Percentiles rank a stretch among this genome's conserved stretches.
Conservation (phyloP, 37 sponge, comb jelly and placozoan species). For the Spongia lamella region DNA sequence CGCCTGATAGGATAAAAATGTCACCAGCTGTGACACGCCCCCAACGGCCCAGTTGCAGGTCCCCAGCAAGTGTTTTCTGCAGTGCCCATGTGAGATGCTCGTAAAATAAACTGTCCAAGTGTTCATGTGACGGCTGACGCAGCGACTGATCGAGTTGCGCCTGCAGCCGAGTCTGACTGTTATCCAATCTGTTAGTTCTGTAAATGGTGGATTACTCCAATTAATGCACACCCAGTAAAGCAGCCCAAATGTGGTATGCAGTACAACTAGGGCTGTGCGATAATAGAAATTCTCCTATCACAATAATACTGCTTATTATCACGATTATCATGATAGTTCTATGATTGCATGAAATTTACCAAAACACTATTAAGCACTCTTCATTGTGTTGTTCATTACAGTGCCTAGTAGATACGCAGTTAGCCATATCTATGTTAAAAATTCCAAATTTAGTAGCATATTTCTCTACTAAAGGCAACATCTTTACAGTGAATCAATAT, state of each 20-base stretch:
- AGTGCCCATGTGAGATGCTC: conserved; percentile 94
- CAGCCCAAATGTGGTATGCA: background rate
- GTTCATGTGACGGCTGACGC: conserved; percentile 71
- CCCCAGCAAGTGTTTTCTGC: conserved; percentile 89
- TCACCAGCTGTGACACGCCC: conserved; percentile 87
- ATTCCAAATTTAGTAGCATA: too few relatives aligned
- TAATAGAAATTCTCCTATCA: too few relatives aligned
- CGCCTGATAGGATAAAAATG: conserved; percentile 90
- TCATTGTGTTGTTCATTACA: too few relatives aligned
- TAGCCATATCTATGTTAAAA: too few relatives aligned
- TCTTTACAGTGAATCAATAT: too few relatives aligned
- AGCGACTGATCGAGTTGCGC: conserved; percentile 73
- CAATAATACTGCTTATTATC: too few relatives aligned
- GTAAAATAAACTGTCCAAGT: conserved; percentile 91
- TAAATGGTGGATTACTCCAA: background rate
- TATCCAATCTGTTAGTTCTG: conserved; percentile 82
- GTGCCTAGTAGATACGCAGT: too few relatives aligned
- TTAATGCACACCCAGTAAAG: background rate
- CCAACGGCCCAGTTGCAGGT: conserved; percentile 92
- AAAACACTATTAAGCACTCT: too few relatives aligned
- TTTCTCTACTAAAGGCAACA: too few relatives aligned
- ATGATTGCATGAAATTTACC: too few relatives aligned
- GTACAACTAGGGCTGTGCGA: too few relatives aligned
- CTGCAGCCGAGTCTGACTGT: conserved; percentile 75
- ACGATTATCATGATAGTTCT: too few relatives aligned